phyloP scores from a whole-genome alignment of 2,113 vertebrate genomes.

The Bubo scandiacus region DNA sequence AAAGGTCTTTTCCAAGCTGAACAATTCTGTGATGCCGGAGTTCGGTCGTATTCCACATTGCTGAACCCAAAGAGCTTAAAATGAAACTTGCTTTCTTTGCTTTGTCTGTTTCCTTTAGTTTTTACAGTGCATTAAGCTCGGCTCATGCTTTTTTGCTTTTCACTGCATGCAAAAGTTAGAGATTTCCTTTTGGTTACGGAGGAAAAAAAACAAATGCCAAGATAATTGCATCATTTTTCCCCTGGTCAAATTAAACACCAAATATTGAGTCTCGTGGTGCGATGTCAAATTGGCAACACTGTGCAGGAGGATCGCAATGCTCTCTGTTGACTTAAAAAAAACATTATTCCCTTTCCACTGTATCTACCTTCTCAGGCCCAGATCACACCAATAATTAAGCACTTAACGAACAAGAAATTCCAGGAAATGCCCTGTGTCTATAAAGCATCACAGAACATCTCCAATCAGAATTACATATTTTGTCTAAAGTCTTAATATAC shows the following conservation, averaged over 20 bases:
- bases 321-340: neutral
- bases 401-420: neutral
- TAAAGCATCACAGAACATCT: neutral
- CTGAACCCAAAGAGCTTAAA: neutral
- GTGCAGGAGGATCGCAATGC: neutral
- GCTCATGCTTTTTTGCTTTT: neutral
- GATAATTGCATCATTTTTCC: neutral
- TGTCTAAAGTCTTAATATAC: neutral
- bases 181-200: neutral
- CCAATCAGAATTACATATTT: neutral
- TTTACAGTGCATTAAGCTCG: neutral
- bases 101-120: neutral
- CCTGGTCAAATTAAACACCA: neutral
- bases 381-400: neutral
- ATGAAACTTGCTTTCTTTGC: neutral
- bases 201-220: neutral
- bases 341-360: neutral
- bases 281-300: neutral
- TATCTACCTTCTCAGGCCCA: neutral
- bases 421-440: neutral
- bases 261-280: neutral
- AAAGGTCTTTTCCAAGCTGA: neutral
- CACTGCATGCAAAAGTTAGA: neutral
- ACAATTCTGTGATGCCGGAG: neutral
- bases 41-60: rapidly evolving